Evolutionary conservation across 2,113 vertebrate genomes (phyloP).

Genomic region (Galeopterus variegatus): DNA sequence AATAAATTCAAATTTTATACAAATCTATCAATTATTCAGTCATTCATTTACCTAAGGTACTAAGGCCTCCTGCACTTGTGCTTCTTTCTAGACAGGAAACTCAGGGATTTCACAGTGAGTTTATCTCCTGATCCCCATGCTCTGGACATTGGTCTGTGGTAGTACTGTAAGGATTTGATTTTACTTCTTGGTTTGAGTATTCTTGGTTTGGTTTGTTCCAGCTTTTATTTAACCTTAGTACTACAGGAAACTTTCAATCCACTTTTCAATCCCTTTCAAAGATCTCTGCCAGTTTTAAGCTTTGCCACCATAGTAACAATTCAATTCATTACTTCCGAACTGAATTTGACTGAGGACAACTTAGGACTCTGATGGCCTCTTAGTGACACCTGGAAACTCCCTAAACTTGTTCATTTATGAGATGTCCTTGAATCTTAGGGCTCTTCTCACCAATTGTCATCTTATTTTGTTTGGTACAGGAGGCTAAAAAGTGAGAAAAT

Average conservation of each 20-base stretch:
- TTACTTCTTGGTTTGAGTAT: background rate
- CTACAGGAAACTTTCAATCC: background rate
- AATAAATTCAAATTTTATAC: background rate
- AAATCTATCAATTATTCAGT: background rate
- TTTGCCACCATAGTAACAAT: background rate
- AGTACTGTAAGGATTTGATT: background rate
- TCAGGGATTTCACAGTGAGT: background rate
- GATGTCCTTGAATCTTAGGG: background rate
- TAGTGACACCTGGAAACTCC: background rate
- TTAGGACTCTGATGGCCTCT: background rate
- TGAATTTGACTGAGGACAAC: background rate
- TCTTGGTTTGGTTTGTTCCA: background rate
- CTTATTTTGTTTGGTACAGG: background rate
- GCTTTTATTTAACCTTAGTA: background rate
- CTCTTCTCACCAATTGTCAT: background rate
- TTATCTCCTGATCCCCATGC: background rate
- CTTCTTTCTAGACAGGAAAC: background rate
- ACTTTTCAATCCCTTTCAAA: background rate
- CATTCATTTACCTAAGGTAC: background rate
- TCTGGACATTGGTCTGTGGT: background rate
- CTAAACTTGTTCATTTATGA: background rate
- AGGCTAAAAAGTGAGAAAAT: background rate
- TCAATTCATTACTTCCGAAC: background rate
- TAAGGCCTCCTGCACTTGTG: background rate
- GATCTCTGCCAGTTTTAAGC: background rate